These are phyloP conservation scores for Calliphora vicina DNA, from an alignment of 1,140 invertebrate genomes.

Conservation along the genomic window DNA sequence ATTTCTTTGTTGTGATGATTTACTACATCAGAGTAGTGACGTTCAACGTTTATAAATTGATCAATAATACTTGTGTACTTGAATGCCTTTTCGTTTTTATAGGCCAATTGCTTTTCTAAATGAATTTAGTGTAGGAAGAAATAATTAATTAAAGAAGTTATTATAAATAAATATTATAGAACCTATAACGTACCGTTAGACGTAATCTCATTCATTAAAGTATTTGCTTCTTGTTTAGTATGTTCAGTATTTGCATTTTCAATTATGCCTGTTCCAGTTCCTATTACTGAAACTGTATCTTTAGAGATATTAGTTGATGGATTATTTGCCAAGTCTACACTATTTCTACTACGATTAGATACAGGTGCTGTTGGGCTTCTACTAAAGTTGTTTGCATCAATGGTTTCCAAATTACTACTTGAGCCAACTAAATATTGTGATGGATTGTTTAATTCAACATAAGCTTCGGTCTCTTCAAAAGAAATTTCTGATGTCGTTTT, in stretches of 20 bases:
- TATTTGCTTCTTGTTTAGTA: neutral
- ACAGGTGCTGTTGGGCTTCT: constrained; percentile 13
- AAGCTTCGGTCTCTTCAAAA: constrained; percentile 30
- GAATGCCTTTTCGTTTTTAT: neutral
- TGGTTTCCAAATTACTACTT: constrained; percentile 3
- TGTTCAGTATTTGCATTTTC: neutral
- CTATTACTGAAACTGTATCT: neutral
- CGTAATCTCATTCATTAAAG: neutral
- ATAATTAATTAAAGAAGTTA: neutral
- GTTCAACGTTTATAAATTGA: neutral
- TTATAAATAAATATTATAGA: neutral
- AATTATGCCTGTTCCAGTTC: neutral
- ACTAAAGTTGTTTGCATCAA: neutral
- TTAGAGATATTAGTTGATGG: neutral
- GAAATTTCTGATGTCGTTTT: constrained; percentile 36
- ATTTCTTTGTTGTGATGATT: neutral
- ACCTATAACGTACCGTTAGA: neutral
- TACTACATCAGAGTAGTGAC: neutral
- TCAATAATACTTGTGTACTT: neutral
- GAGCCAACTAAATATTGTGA: neutral
- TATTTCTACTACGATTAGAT: neutral
- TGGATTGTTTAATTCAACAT: neutral
- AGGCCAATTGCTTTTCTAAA: neutral
- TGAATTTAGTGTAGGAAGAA: too few species aligned
- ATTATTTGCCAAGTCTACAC: neutral